Evolutionary conservation across 2,797 vertebrate species (phyloP), one percentile per base, ranked within the genome.

Genomic region (Argya squamiceps): DNA sequence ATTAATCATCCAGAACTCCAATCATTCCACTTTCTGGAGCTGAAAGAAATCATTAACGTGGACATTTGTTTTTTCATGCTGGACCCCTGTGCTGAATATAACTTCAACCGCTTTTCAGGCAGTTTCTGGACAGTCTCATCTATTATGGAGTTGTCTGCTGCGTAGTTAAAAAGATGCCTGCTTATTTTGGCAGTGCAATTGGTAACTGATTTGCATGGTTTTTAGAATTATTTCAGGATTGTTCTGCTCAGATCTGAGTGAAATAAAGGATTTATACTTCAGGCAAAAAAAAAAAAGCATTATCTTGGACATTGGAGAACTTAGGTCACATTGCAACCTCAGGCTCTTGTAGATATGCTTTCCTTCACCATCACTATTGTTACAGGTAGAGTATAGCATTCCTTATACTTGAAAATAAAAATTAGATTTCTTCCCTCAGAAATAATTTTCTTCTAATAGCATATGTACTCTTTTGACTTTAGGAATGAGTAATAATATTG

Each of bases 101-200:
- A 68, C 29, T 89, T 82, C 41, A 43, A 24, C n/a, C 60, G 15
- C 32, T 60, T 79, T 93, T 32, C 59, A 68, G 22, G 27, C 8
- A 2, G n/a, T 63, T 67, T 88, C 70, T 84, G 60, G 20, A 44
- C 53, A 65, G 29, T 49, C 69, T 70, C 18, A 58, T 89, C 87
- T 53, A 12, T 70, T 81, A 84, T 3, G 12, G 50, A 73, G 37
- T 60, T 64, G 15, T 68, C 36, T 53, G 26, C 67, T 24, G 15
- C 0, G 0, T 27, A 55, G 39, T 55, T 58, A 63, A 70, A 70
- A 81, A 75, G 15, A 10, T 27, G 6, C 4, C 14, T 62, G 12
- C 26, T 74, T 58, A 50, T 58, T 84, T 63, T 65, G 37, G 21
- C 11, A 1, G 7, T 36, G 9, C 21, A 46, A 56, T 9, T 26